Evolutionary conservation across 2,797 vertebrate species (phyloP), one percentile per base, ranked within the genome.

Genomic region (Anabas testudineus): DNA sequence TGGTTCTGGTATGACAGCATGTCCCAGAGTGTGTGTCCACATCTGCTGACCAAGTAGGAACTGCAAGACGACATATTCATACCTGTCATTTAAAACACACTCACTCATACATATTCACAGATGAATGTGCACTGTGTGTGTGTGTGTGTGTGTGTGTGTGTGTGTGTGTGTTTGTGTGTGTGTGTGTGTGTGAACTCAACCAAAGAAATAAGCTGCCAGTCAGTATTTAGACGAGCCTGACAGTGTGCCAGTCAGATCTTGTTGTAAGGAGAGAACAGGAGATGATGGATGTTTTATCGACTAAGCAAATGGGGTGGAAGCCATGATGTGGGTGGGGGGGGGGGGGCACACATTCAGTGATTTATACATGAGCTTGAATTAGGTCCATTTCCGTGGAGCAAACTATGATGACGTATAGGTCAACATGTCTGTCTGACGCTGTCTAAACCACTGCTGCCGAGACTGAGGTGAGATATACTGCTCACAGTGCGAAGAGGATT

Each of bases 31-130:
- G 77, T 53, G 62, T 52, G 36, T 67, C 46, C 60, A 62, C 43
- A 78, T 78, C 61, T 85, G 85, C 85, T 87, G 84, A 85, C 72
- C 36, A 64, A 76, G 62, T 45, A 68, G 16, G 28, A 78, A 81
- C 52, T 1, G 46, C 51, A 24, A 0, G 7, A 42, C 0, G 4
- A 18, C 12, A 24, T 24, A 68, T 74, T 67, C 73, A 83, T 32
- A 80, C 55, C 61, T 0, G 54, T 67, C 68, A 69, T 32, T 22
- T 53, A 34, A 57, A 46, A 43, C 47, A 63, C 66, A 59, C 13
- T 15, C 32, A 37, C 30, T 6, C 46, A 48, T 7, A 21, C 48
- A 57, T 15, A 26, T 45, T 49, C 32, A 70, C 10, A 28, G 51
- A 55, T 41, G 22, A 52, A 39, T 9, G 4, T 41, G 24, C 22